These are phyloP conservation scores for Theretra japonica DNA, from an alignment of 2,888 invertebrate genomes.

Conservation along the genomic window DNA sequence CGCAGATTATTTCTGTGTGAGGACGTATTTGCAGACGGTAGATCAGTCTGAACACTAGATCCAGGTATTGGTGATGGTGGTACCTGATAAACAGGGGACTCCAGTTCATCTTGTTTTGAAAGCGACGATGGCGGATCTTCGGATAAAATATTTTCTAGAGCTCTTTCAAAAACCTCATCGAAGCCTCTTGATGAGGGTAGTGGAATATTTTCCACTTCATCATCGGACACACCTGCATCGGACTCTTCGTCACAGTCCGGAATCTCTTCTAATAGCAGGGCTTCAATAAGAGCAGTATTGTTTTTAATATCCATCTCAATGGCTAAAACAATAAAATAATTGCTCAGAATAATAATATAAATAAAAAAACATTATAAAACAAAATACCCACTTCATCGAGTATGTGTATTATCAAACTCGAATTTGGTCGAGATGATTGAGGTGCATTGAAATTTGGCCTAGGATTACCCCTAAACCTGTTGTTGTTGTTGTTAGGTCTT, in stretches of 20 bases:
- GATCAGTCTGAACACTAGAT: constrained; percentile 41
- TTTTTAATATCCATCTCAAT: constrained; percentile 32
- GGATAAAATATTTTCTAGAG: constrained; percentile 38
- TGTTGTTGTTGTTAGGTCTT: no score
- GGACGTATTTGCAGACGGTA: constrained; percentile 40
- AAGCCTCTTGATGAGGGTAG: constrained; percentile 41
- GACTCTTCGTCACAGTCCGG: constrained; percentile 41
- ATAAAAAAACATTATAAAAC: constrained; percentile 33
- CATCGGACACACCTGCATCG: constrained; percentile 42
- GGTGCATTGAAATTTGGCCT: no score
- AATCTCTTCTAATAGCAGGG: constrained; percentile 42
- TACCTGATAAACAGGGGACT: constrained; percentile 41
- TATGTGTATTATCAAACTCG: constrained; percentile 25
- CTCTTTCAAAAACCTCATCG: constrained; percentile 42
- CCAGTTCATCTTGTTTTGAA: constrained; percentile 38
- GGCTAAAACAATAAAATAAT: constrained; percentile 31
- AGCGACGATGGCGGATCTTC: constrained; percentile 33
- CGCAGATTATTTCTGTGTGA: constrained; percentile 40
- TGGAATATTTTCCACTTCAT: constrained; percentile 43
- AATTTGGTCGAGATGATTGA: no score
- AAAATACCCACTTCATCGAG: constrained; percentile 35
- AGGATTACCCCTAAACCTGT: no score
- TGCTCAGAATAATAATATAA: constrained; percentile 31
- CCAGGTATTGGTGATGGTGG: constrained; percentile 41
- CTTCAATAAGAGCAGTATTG: constrained; percentile 41